Evolutionary conservation across 2,888 invertebrate genomes (phyloP), one percentile per base, ranked within the genome.

Genomic region (Drosophila prolongata): DNA sequence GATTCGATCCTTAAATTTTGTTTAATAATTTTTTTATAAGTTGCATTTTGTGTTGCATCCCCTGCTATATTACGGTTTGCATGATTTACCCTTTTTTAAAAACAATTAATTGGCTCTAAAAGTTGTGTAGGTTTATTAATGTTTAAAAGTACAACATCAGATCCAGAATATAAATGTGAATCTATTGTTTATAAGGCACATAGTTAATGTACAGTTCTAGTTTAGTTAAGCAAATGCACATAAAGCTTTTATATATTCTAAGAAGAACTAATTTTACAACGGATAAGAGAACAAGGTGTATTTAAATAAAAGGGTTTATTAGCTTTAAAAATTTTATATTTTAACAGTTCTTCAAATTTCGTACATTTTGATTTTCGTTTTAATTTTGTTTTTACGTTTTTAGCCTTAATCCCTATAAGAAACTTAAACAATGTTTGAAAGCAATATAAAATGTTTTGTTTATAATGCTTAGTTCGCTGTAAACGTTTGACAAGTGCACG

Each of bases 401-500:
- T 11, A 11, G 11, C 24, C 19, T 30, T 1, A 30, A 8, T 30
- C 24, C 24, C 4, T 4, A 24, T 24, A 24, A 6, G 8, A 30
- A 30, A 30, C 30, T 30, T 9, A 14, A 6, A 4, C 27, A 9
- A 8, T 0, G 8, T 9, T 8, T n/a, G 3, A 6, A 44, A 6
- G 6, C 8, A 14, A 9, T 19, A n/a, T 14, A 14, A 27, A 14
- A 37, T 37, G n/a, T 14, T 35, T 47, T 10, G 4, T 27, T 44
- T 1, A 6, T 50, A 27, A 16, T 54, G 4, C 16, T 40, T 30
- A 11, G 43, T 38, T 53, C 55, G 56, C 56, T 62, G 27, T 72
- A 56, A 44, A n/a, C 6, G 35, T 35, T 47, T 53, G 44, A 46
- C n/a, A 53, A 53, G 37, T 74, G 73, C 73, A 73, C 72, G 66